phyloP scores from a whole-genome alignment of 37 sponge, comb jelly and placozoan species.

The Spongilla lacustris region DNA sequence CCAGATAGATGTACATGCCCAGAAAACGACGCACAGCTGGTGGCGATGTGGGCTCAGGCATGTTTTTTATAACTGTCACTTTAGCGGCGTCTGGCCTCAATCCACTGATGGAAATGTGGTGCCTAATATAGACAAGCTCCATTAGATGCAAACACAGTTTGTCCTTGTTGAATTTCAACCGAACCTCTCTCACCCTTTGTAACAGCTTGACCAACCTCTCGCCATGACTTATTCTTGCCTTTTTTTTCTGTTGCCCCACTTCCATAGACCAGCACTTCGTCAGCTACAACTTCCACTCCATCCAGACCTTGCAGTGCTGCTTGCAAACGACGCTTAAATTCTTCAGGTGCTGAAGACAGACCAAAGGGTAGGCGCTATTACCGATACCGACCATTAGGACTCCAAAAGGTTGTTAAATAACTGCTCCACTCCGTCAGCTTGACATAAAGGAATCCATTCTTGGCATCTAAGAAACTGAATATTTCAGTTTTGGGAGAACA shows the following conservation, averaged over 20 bases:
- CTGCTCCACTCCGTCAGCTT: neutral
- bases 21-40: constrained; percentile 34
- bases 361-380: constrained; percentile 28
- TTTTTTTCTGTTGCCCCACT: neutral
- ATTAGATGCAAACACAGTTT: neutral
- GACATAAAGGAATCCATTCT: constrained; percentile 18
- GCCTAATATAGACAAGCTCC: constrained; percentile 5
- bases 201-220: neutral
- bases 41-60: neutral
- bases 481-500: constrained; percentile 10
- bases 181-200: neutral
- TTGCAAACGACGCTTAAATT: constrained; percentile 26
- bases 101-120: neutral
- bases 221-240: constrained; percentile 3
- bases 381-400: constrained; percentile 24
- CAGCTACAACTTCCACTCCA: constrained; percentile 33
- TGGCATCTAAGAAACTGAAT: constrained; percentile 24
- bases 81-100: constrained; percentile 15
- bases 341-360: constrained; percentile 19
- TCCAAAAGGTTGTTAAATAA: constrained; percentile 36
- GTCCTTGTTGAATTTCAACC: constrained; percentile 7
- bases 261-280: constrained; percentile 43
- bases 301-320: constrained; percentile 1
- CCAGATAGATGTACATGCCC: too few species aligned
- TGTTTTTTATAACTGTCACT: neutral